Percentiles rank a stretch among this genome's conserved stretches.
Conservation (phyloP, 2,888 invertebrate species). For the Caenorhabditis angaria region DNA sequence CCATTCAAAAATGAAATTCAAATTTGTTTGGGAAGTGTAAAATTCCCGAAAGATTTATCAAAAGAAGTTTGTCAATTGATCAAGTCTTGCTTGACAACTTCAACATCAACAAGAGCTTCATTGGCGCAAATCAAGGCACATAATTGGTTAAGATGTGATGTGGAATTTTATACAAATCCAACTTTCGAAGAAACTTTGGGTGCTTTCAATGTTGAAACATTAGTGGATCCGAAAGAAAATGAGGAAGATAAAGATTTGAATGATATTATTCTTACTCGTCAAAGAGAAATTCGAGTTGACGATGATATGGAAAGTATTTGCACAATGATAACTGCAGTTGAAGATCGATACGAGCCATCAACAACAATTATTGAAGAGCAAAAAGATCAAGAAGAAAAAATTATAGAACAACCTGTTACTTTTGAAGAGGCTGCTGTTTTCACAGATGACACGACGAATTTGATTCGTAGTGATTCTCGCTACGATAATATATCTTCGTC, state of each 20-base stretch:
- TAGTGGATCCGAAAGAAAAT: slow-evolving; percentile 14
- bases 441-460: slow-evolving; percentile 30
- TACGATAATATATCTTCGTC: slow-evolving; percentile 62
- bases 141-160: slow-evolving; percentile 47
- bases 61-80: slow-evolving; percentile 55
- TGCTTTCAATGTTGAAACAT: neutral
- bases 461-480: slow-evolving; percentile 51
- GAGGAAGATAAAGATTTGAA: slow-evolving; percentile 47
- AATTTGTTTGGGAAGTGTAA: slow-evolving; percentile 64
- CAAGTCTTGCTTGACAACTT: slow-evolving; percentile 57
- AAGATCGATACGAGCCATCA: slow-evolving; percentile 31
- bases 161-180: slow-evolving; percentile 22
- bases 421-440: slow-evolving; percentile 14
- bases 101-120: slow-evolving; percentile 43
- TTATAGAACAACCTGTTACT: neutral
- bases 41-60: slow-evolving; percentile 57
- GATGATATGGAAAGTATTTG: slow-evolving; percentile 41
- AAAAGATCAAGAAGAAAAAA: neutral
- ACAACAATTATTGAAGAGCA: neutral
- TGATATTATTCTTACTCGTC: slow-evolving; percentile 45
- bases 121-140: slow-evolving; percentile 42
- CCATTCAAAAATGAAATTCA: slow-evolving; percentile 68
- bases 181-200: slow-evolving; percentile 52
- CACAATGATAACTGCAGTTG: slow-evolving; percentile 49
- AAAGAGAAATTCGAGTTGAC: slow-evolving; percentile 23